Conservation (phyloP, 1,140 invertebrate species). For the Psix sp. region DNA sequence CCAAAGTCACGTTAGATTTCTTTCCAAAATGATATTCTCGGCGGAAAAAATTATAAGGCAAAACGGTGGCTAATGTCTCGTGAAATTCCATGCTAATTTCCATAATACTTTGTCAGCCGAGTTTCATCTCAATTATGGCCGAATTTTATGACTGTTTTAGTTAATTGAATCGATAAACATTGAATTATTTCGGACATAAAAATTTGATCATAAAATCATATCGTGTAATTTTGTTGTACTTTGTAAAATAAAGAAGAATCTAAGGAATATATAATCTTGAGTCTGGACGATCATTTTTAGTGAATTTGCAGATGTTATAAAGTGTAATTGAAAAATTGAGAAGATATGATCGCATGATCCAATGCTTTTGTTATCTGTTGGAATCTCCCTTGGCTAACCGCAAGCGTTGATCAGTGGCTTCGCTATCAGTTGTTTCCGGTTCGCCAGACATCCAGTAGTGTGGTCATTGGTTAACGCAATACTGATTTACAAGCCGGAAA, state of each 20-base stretch:
- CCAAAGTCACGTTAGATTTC: conserved; percentile 34
- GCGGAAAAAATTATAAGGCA: conserved; percentile 26
- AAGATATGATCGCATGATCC: conserved; percentile 61
- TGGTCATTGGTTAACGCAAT: conserved; percentile 67
- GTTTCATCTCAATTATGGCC: conserved; percentile 37
- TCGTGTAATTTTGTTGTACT: too few species aligned
- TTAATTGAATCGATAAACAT: conserved; percentile 74
- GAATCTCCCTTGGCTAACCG: conserved; percentile 68
- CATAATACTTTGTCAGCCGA: conserved; percentile 4
- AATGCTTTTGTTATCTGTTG: conserved; percentile 69
- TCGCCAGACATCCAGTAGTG: conserved; percentile 63
- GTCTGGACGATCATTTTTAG: conserved; percentile 11
- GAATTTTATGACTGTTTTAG: conserved; percentile 69
- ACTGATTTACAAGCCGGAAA: conserved; percentile 58
- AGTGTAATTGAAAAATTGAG: conserved; percentile 9
- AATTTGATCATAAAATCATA: too few species aligned
- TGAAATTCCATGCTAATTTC: conserved; percentile 35
- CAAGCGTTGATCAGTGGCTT: conserved; percentile 69
- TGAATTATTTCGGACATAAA: conserved; percentile 63
- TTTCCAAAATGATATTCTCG: conserved; percentile 7
- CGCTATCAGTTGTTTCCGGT: conserved; percentile 74
- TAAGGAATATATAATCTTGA: conserved; percentile 11
- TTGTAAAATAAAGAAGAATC: too few species aligned
- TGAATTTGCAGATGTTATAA: too few species aligned
- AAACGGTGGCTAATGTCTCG: conserved; percentile 31